Evolutionary conservation across 1,140 invertebrate species (phyloP), one percentile per base, ranked within the genome.

Genomic region (Trigoniulus corallinus): DNA sequence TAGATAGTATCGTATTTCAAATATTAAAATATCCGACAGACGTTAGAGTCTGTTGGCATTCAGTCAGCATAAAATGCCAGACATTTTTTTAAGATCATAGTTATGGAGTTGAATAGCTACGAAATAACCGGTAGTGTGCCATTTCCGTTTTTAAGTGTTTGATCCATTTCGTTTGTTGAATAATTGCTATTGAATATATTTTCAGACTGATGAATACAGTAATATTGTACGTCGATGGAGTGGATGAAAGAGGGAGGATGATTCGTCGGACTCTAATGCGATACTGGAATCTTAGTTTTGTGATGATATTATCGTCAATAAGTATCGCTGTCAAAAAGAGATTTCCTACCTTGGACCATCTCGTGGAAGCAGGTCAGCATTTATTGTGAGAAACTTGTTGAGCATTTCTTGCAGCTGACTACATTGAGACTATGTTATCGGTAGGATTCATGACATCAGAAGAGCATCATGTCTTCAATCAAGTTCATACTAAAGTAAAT

Each of bases 391-490:
- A 7, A 34, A 7, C 15, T 15, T 7, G 29, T 7, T 15, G 15
- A 7, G 7, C 29, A 34, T 7, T 34, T 34, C n/a, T n/a, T n/a
- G n/a, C n/a, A 34, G 29, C 15, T 34, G 29, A 15, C 29, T 15
- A 34, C 15, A 34, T 34, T 7, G 15, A 34, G 7, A 34, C 7
- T 7, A 34, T 34, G 7, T 34, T 15, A 34, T 7, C 29, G 7
- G 7, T 34, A 86, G 84, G 86, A 64, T 66, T 89, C 12, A 88
- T 89, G 85, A 77, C 88, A 71, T 84, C 88, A 60, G 87, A 82
- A 51, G 86, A 91, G 63, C 81, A 80, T 62, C 84, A 86, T 60
- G 86, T 88, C 25, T 87, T 88, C 58, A 85, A 91, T 60, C 78
- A 84, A 57, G 80, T 89, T 76, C 83, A 88, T 59, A 77, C 78